Percentiles rank a stretch among this genome's conserved stretches.
Conservation (phyloP, 92 coral and sea anemone genomes). For the Chrysogorgia sp. region DNA sequence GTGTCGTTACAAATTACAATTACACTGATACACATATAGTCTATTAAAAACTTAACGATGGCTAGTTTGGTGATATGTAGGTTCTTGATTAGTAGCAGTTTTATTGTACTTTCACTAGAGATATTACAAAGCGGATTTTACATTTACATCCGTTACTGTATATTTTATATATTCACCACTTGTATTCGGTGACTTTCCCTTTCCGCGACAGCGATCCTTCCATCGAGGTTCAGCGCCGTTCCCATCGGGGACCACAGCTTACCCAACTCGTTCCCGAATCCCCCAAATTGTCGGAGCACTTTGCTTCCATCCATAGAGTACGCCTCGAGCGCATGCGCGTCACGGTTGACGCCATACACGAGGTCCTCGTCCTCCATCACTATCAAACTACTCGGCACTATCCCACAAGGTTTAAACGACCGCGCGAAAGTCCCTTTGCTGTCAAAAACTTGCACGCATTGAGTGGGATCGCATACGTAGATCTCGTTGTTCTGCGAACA, state of each 20-base stretch:
- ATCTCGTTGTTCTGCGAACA: conserved; percentile 11
- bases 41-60: no score
- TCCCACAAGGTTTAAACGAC: conserved; percentile 43
- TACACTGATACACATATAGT: no score
- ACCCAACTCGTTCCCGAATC: conserved; percentile 65
- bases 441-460: conserved; percentile 72
- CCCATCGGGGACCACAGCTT: conserved; percentile 76
- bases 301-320: conserved; percentile 63
- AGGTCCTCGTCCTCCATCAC: conserved; percentile 57
- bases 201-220: conserved; percentile 78
- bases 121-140: no score
- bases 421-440: conserved; percentile 69
- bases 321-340: conserved; percentile 65
- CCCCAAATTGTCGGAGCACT: conserved; percentile 64
- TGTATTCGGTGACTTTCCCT: conserved; percentile 73
- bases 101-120: no score
- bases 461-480: conserved; percentile 12
- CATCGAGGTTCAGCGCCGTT: conserved; percentile 65
- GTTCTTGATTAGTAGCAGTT: no score
- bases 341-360: conserved; percentile 66
- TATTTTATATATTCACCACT: conserved; percentile 66
- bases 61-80: no score
- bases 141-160: no score
- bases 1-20: no score
- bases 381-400: conserved; percentile 55